Percentiles rank a stretch among this genome's conserved stretches.
These are phyloP conservation scores for Muraenolepis orangiensis DNA, from an alignment of 2,797 vertebrate species.

Conservation along the genomic window DNA sequence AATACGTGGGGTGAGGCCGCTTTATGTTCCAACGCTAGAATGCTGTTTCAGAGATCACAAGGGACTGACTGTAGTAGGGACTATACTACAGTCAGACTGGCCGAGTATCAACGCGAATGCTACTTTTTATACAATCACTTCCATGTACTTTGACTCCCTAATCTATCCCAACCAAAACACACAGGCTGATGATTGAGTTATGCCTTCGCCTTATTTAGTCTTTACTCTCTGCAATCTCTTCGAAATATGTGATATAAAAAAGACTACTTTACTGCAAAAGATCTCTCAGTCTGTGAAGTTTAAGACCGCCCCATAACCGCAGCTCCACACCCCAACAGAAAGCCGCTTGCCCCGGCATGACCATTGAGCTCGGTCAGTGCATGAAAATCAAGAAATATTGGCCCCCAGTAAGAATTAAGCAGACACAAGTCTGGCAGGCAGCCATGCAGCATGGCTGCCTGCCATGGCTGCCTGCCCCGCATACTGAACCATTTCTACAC, in stretches of 20 bases:
- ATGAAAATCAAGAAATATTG: not conserved
- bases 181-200: no score
- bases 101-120: not conserved
- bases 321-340: not conserved
- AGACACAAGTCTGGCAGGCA: not conserved
- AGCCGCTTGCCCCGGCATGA: not conserved
- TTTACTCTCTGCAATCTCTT: not conserved
- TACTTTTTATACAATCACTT: not conserved
- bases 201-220: no score
- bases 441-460: not conserved
- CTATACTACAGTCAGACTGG: not conserved
- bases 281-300: no score
- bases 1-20: not conserved
- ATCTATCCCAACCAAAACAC: no score
- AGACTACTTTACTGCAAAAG: no score
- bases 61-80: no score
- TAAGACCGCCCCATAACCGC: not conserved
- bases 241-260: not conserved
- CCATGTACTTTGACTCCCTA: not conserved
- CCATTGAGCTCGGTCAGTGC: not conserved
- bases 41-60: not conserved
- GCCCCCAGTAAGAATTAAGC: not conserved
- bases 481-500: not conserved
- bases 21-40: not conserved
- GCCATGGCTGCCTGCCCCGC: no score